Conservation (phyloP, 2,113 vertebrate genomes). For the Python bivittatus region DNA sequence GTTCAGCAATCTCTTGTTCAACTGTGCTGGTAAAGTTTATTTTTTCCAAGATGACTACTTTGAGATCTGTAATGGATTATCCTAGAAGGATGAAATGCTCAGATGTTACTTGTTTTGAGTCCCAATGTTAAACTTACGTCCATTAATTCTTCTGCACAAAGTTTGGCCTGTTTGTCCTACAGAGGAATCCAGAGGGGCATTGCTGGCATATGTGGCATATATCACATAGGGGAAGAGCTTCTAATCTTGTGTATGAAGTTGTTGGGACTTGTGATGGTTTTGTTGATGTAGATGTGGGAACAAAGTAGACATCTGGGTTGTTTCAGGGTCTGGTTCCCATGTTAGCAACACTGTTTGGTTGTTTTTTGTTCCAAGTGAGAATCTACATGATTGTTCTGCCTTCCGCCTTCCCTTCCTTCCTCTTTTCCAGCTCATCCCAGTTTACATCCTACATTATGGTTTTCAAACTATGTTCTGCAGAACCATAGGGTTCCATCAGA, state of each 20-base stretch:
- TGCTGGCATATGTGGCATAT: background rate
- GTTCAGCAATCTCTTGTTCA: background rate
- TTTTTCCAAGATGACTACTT: background rate
- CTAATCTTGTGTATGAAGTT: background rate
- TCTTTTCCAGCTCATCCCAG: too few species aligned
- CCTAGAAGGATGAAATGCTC: background rate
- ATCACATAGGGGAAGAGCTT: background rate
- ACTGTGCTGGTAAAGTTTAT: background rate
- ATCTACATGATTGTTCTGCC: too few species aligned
- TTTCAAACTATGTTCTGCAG: too few species aligned
- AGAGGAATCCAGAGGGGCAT: background rate
- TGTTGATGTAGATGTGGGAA: too few species aligned
- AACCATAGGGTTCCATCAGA: too few species aligned
- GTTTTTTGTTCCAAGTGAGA: too few species aligned
- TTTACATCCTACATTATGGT: too few species aligned
- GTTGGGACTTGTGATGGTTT: too few species aligned
- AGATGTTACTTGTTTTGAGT: background rate
- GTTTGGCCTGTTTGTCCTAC: background rate
- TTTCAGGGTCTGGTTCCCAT: too few species aligned
- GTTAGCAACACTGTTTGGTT: too few species aligned
- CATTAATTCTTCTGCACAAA: background rate
- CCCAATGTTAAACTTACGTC: background rate
- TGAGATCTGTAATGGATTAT: background rate
- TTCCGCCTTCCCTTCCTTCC: too few species aligned
- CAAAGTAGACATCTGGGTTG: too few species aligned